Percentiles rank a stretch among this genome's conserved stretches.
These are phyloP conservation scores for Ceyx margarethae DNA, from an alignment of 2,113 vertebrate species.

Conservation along the genomic window DNA sequence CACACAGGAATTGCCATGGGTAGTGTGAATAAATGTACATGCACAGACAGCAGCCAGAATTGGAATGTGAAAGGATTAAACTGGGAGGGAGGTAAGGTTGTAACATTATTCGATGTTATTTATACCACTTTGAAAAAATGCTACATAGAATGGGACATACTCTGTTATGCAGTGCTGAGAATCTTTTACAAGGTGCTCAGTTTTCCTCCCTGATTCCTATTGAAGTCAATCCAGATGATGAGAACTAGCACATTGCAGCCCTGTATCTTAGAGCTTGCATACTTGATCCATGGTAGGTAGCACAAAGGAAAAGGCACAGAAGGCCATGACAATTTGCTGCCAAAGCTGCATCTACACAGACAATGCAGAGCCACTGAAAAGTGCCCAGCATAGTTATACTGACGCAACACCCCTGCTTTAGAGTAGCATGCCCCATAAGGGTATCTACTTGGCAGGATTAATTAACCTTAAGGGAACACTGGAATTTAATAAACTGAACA, in stretches of 20 bases:
- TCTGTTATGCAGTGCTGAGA: neutral
- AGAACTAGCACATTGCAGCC: neutral
- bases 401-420: neutral
- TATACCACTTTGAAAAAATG: neutral
- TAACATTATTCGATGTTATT: neutral
- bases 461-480: constrained; percentile 47
- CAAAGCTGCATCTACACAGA: neutral
- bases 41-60: neutral
- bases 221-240: neutral
- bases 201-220: neutral
- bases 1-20: neutral
- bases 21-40: neutral
- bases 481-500: constrained; percentile 61
- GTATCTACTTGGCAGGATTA: constrained; percentile 48
- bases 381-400: neutral
- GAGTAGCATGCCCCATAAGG: neutral
- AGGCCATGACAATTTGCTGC: neutral
- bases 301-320: neutral
- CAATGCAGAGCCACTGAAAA: neutral
- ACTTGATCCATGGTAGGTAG: neutral
- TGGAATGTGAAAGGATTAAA: neutral
- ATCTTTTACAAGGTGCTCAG: neutral
- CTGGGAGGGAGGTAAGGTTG: neutral
- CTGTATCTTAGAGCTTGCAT: neutral
- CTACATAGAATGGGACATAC: neutral